Conservation (phyloP, 2,797 vertebrate genomes). For the Phataginus tetradactyla region DNA sequence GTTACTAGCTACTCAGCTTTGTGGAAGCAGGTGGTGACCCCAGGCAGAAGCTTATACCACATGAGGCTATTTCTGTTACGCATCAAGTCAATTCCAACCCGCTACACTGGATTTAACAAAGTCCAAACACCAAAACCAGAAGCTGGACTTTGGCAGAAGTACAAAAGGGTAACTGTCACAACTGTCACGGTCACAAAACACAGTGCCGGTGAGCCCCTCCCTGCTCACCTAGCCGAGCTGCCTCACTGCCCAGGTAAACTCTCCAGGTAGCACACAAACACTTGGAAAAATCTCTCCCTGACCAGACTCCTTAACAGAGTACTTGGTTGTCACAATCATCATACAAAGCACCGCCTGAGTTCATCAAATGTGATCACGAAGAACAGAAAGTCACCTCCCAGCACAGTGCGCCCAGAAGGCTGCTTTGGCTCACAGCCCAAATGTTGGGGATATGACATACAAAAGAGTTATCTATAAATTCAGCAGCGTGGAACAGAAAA, state of each 20-base stretch:
- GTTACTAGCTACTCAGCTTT: slow-evolving; percentile 47
- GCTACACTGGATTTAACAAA: slow-evolving; percentile 16
- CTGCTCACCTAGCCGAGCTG: accelerated
- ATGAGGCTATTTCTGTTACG: background rate
- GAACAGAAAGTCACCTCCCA: background rate
- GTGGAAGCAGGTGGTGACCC: slow-evolving; percentile 64
- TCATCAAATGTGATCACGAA: background rate
- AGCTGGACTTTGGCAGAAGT: background rate
- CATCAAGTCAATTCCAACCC: background rate
- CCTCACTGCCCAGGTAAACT: accelerated
- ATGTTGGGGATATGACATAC: background rate
- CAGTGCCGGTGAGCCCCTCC: background rate
- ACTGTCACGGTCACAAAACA: background rate
- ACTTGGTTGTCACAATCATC: background rate
- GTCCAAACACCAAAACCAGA: background rate
- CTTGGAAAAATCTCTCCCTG: background rate
- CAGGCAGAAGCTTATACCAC: slow-evolving; percentile 43
- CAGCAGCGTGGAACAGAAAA: background rate
- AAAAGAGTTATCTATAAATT: background rate
- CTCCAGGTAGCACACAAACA: background rate
- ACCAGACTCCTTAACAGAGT: background rate
- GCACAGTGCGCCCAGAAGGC: background rate
- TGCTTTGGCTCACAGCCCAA: background rate
- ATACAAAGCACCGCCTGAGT: background rate
- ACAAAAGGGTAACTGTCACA: background rate